Percentiles rank a stretch among this genome's conserved stretches.
phyloP scores from a whole-genome alignment of 2,888 invertebrate species.

The Nesidiocoris tenuis region DNA sequence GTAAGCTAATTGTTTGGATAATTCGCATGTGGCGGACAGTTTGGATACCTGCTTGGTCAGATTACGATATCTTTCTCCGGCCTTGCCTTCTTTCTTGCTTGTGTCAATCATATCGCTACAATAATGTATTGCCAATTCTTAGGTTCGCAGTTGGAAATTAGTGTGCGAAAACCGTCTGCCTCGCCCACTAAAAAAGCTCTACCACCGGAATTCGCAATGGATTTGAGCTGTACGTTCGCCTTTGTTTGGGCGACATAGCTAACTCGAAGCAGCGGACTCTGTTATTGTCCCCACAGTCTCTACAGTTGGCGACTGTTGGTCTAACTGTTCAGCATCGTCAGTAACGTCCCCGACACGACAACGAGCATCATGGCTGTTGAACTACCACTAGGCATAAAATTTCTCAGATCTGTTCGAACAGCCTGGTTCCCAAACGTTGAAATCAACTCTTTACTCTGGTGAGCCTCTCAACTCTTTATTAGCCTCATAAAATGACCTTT shows the following conservation, averaged over 20 bases:
- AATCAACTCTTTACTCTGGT: conserved; percentile 21
- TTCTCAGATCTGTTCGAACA: conserved; percentile 5
- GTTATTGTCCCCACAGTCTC: not conserved
- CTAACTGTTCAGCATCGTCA: too few species aligned
- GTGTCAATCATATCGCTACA: not conserved
- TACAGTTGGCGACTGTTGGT: too few species aligned
- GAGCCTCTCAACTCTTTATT: too few species aligned
- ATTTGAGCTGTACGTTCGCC: not conserved
- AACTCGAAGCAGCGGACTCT: not conserved
- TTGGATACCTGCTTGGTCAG: not conserved
- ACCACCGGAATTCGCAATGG: not conserved
- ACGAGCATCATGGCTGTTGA: not conserved
- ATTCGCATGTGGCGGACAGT: not conserved
- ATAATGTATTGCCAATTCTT: not conserved
- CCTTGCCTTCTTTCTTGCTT: not conserved
- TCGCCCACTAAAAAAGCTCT: not conserved
- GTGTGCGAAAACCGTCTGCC: conserved; percentile 2
- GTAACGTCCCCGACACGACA: not conserved
- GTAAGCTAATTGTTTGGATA: not conserved
- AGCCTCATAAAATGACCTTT: too few species aligned
- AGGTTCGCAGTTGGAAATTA: not conserved
- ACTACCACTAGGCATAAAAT: conserved; percentile 22
- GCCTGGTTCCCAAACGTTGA: conserved; percentile 9
- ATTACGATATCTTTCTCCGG: not conserved
- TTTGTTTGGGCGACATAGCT: not conserved